Percentiles rank a stretch among this genome's conserved stretches.
Conservation (phyloP, 2,797 vertebrate species). For the Neosalanx taihuensis region DNA sequence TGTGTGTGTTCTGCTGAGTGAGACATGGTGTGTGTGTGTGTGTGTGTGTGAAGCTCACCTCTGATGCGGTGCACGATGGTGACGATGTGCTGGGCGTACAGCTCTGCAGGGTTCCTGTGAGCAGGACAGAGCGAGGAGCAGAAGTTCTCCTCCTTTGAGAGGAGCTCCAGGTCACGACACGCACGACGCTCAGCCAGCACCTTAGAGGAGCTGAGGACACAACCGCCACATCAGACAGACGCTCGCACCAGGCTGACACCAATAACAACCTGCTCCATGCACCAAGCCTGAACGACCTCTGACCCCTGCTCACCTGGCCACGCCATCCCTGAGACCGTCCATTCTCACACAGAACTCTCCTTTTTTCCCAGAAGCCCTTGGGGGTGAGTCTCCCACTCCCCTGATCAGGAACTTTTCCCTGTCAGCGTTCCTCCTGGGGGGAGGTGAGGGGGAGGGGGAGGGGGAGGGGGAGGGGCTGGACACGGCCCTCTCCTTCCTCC, state of each 20-base stretch:
- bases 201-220: conserved; percentile 78
- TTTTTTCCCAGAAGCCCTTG: conserved; percentile 79
- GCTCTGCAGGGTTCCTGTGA: conserved; percentile 87
- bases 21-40: neutral
- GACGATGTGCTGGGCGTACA: conserved; percentile 97
- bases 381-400: conserved; percentile 72
- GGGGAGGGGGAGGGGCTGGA: conserved; percentile 74
- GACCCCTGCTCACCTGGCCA: conserved; percentile 77
- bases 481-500: conserved; percentile 80
- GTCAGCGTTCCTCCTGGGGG: conserved; percentile 77
- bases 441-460: conserved; percentile 69
- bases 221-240: conserved; percentile 9
- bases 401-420: conserved; percentile 73
- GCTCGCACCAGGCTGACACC: neutral
- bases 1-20: neutral
- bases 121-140: conserved; percentile 94
- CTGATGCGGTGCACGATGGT: conserved; percentile 94
- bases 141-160: conserved; percentile 91
- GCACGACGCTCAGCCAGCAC: conserved; percentile 89
- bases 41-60: conserved; percentile 72
- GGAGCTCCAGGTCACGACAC: conserved; percentile 88
- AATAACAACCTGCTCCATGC: neutral
- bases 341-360: conserved; percentile 87
- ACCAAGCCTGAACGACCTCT: neutral
- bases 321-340: conserved; percentile 88